Percentiles rank a stretch among this genome's conserved stretches.
phyloP scores from a whole-genome alignment of 1,140 invertebrate species.

The Heliconius eleuchia region DNA sequence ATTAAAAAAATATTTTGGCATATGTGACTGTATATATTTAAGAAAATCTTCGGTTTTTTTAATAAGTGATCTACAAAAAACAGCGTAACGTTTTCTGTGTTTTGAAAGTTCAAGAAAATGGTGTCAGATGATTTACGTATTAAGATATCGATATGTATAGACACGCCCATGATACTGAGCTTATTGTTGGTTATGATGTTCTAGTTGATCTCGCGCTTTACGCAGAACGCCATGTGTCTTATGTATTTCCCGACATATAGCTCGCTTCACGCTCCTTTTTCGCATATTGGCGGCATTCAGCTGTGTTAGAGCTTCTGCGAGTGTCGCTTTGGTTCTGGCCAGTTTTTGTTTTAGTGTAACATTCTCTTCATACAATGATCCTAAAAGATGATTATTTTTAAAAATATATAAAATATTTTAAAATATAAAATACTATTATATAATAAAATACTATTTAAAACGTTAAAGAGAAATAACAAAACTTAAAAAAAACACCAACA shows the following conservation, averaged over 20 bases:
- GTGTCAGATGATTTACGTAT: too few relatives aligned
- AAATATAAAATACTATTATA: background rate
- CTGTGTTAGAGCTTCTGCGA: constrained; percentile 83
- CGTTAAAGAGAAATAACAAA: background rate
- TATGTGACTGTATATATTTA: too few relatives aligned
- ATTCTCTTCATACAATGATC: constrained; percentile 83
- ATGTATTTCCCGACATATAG: constrained; percentile 84
- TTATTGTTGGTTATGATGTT: constrained; percentile 52
- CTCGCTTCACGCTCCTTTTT: constrained; percentile 83
- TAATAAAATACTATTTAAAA: background rate
- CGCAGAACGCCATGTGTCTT: constrained; percentile 84
- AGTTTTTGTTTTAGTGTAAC: constrained; percentile 81
- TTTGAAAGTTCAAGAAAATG: too few relatives aligned
- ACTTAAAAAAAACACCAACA: too few relatives aligned
- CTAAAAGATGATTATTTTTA: constrained; percentile 44
- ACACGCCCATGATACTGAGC: background rate
- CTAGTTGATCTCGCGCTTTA: constrained; percentile 76
- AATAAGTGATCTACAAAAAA: too few relatives aligned
- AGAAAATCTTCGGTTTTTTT: too few relatives aligned
- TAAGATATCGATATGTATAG: too few relatives aligned
- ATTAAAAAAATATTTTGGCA: too few relatives aligned
- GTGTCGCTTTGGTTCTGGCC: constrained; percentile 79
- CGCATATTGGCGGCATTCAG: constrained; percentile 82
- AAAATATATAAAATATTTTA: constrained; percentile 7
- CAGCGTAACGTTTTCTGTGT: too few relatives aligned